Evolutionary conservation across 1,140 invertebrate species (phyloP), one percentile per base, ranked within the genome.

Genomic region (Thaumatotibia leucotreta): DNA sequence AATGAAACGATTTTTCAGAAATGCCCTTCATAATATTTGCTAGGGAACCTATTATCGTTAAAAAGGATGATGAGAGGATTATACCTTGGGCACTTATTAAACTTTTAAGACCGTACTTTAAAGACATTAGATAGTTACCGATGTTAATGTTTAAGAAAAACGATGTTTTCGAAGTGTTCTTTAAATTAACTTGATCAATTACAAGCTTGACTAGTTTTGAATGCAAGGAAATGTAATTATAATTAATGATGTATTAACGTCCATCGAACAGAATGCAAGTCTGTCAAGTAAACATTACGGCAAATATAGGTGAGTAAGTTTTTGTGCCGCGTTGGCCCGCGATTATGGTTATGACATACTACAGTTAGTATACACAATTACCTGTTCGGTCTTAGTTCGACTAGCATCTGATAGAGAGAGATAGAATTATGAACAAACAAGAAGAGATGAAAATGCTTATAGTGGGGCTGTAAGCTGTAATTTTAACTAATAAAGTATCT

Each of bases 201-300:
- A 45, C 24, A n/a, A 27, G 22, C 27, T 54, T 54, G 23, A 24
- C 52, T n/a, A 58, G 24, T 14, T 8, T 27, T 54, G n/a, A 54
- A 10, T 54, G 50, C 23, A 27, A 11, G 10, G n/a, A 29, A 8
- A 14, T n/a, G 23, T 27, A 58, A 27, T 8, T 50, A 10, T 50
- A 50, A 50, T 58, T 58, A 58, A 58, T 24, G n/a, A 24, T 6
- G 23, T 54, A 58, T 58, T 27, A 58, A 31, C 24, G 24, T 58
- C 52, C 23, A 58, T 58, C 52, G 29, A 58, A 58, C 52, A 58
- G 14, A 58, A 58, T 58, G 52, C 52, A 58, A 58, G 27, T 31
- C 52, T 29, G 52, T 58, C 24, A 17, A 58, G 52, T 58, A 58
- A 58, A 58, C 27, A 58, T 58, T 58, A 58, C 27, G 23, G 23